Evolutionary conservation across 2,113 vertebrate species (phyloP).

Genomic region (Carollia perspicillata): DNA sequence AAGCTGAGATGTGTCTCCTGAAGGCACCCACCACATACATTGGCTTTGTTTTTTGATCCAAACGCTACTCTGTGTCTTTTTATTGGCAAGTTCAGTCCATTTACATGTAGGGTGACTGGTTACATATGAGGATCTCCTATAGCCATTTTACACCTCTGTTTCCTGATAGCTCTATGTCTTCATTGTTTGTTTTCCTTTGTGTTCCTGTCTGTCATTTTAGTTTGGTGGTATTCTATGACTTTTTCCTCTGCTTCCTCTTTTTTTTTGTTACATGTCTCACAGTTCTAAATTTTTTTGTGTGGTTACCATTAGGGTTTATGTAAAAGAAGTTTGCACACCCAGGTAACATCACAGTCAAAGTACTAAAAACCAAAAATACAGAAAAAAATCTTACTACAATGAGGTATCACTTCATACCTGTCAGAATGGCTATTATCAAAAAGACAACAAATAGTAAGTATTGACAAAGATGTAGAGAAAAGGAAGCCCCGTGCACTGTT

Average conservation of each 20-base stretch:
- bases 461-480: background rate
- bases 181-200: background rate
- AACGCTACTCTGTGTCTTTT: background rate
- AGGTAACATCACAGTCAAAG: background rate
- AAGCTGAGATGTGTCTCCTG: background rate
- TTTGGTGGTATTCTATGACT: background rate
- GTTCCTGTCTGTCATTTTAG: background rate
- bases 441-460: background rate
- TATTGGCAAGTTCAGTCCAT: background rate
- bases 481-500: background rate
- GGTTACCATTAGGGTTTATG: background rate
- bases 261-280: background rate
- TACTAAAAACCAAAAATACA: background rate
- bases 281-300: background rate
- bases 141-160: background rate
- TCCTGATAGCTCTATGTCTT: background rate
- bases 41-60: background rate
- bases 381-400: background rate
- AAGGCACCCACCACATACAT: background rate
- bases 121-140: background rate
- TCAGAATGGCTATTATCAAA: background rate
- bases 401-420: background rate
- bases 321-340: background rate
- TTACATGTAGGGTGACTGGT: background rate
- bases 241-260: background rate